Evolutionary conservation across 1,140 invertebrate genomes (phyloP).

Genomic region (Drosophila malerkotliana): DNA sequence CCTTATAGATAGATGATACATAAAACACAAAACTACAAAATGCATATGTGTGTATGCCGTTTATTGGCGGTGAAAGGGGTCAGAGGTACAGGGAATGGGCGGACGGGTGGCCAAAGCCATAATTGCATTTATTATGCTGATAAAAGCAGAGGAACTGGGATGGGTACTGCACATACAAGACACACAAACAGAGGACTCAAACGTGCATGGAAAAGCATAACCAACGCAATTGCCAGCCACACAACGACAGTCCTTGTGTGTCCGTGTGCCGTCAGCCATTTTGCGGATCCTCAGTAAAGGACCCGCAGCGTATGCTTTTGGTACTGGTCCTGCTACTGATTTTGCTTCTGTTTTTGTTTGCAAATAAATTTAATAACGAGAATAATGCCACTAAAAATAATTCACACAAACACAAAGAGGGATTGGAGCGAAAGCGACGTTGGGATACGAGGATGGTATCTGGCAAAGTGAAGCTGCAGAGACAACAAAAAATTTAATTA

Average conservation of each 20-base stretch:
- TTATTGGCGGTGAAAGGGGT: background rate
- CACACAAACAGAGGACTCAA: slow-evolving; percentile 14
- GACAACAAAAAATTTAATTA: slow-evolving; percentile 69
- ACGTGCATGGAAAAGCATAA: slow-evolving; percentile 30
- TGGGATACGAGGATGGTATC: background rate
- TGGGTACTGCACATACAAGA: slow-evolving; percentile 17
- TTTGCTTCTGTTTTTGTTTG: slow-evolving; percentile 71
- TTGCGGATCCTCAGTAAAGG: slow-evolving; percentile 53
- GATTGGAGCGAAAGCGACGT: background rate
- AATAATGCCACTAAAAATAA: slow-evolving; percentile 83
- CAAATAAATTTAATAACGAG: slow-evolving; percentile 81
- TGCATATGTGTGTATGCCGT: background rate
- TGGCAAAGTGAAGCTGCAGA: slow-evolving; percentile 16
- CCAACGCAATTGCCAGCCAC: slow-evolving; percentile 43
- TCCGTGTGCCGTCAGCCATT: slow-evolving; percentile 57
- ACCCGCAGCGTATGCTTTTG: slow-evolving; percentile 41
- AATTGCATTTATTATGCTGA: slow-evolving; percentile 83
- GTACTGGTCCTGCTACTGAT: slow-evolving; percentile 23
- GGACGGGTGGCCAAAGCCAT: slow-evolving; percentile 61
- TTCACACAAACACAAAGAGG: slow-evolving; percentile 56
- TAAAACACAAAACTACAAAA: slow-evolving; percentile 46
- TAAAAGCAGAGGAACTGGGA: slow-evolving; percentile 69
- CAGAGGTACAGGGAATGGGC: slow-evolving; percentile 19
- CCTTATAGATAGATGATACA: slow-evolving; percentile 63
- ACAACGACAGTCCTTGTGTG: slow-evolving; percentile 23